Evolutionary conservation across 2,113 vertebrate species (phyloP).

Genomic region (Megalops atlanticus): DNA sequence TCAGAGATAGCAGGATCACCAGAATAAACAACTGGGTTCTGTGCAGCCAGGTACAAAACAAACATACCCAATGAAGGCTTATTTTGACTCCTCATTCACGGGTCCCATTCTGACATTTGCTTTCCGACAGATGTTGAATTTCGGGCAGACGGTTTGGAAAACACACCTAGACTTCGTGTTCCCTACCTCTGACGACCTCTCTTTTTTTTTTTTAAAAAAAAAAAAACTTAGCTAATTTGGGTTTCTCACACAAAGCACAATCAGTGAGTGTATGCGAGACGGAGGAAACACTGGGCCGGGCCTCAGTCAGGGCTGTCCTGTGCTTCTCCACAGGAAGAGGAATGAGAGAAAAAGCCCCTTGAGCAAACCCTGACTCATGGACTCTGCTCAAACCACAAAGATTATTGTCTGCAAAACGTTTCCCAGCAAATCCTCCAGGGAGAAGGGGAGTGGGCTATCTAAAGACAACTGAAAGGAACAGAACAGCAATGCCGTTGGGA

Average conservation of each 20-base stretch:
- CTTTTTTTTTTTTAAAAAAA: conserved; percentile 3
- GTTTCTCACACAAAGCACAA: conserved; percentile 23
- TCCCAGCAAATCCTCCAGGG: neutral
- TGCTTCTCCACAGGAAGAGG: neutral
- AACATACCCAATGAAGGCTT: conserved; percentile 34
- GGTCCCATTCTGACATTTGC: conserved; percentile 36
- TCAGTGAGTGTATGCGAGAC: neutral
- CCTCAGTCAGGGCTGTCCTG: neutral
- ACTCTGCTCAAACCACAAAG: neutral
- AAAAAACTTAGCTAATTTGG: conserved; percentile 25
- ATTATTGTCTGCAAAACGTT: neutral
- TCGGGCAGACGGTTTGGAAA: neutral
- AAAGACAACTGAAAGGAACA: neutral
- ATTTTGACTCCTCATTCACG: conserved; percentile 29
- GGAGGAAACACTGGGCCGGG: neutral
- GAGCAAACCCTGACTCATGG: neutral
- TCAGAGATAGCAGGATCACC: conserved; percentile 26
- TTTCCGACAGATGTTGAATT: conserved; percentile 27
- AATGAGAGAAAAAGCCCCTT: neutral
- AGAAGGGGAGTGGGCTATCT: neutral
- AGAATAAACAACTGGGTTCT: conserved; percentile 44
- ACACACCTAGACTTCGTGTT: conserved; percentile 20
- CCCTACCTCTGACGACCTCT: neutral
- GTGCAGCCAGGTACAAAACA: conserved; percentile 46
- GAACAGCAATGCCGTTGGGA: neutral